Base-by-base conservation (phyloP, 2,797 vertebrate genomes). In the Urocyon cinereoargenteus region DNA sequence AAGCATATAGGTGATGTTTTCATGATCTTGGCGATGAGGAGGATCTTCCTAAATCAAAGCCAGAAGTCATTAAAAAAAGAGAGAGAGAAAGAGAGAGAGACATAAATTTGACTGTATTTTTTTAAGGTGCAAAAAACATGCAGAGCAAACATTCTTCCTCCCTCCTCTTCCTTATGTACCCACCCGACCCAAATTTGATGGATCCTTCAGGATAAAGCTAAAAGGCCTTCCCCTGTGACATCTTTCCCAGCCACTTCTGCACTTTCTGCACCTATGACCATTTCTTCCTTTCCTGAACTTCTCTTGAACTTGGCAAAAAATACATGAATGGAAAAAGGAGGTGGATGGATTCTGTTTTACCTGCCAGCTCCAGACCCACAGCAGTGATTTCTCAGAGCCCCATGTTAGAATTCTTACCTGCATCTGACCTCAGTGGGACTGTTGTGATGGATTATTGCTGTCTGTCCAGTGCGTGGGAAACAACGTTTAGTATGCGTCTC, bases 251-350 rank as follows among this genome's bases (percentile, higher is more conserved):
- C 26, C 26, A 24, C 11, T 61, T 34, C 7, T 57, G 66, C 28
- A 18, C 51, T 9, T 55, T 34, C 7, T 57, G 66, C 28, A 18
- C 51, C 24, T 13, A 34, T 6, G 31, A 72, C 51, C 51, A 45
- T 81, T 75, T 68, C 12, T 70, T 81, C 34, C 75, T 96, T 79
- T 77, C 45, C 40, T 82, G 51, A 96, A 77, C 24, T 85, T 75
- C 45, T 53, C 21, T 66, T 92, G 51, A 88, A 96, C 45, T 73
- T 82, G n/a, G 53, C 70, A 12, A 88, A 90, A 94, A 92, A 88
- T 45, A 34, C 15, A 24, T 22, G 51, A 26, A 85, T 86, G 73
- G 93, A 73, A 89, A 78, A 45, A 73, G n/a, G 64, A 88, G 16
- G 45, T 26, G 8, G 55, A 21, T 49, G n/a, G 19, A 55, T 70